Percentiles rank a stretch among this genome's conserved stretches.
Evolutionary conservation across 2,797 vertebrate species (phyloP).

Genomic region (Mus minutoides): DNA sequence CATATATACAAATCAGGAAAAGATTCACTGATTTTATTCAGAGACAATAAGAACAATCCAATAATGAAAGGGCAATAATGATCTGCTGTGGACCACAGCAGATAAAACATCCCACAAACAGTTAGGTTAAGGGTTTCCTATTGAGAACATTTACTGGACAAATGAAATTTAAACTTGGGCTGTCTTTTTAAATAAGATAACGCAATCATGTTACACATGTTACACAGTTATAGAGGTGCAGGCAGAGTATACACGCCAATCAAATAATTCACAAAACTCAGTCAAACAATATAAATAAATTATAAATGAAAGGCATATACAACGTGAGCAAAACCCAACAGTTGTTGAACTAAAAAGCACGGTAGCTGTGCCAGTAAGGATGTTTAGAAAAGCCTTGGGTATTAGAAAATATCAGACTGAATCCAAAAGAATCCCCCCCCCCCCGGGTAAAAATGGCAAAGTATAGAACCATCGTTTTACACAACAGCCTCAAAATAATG

Average conservation of each 20-base stretch:
- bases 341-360: constrained; percentile 1
- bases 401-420: constrained; percentile 74
- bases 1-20: constrained; percentile 58
- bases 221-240: constrained; percentile 9
- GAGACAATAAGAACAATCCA: constrained; percentile 55
- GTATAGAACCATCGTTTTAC: constrained; percentile 76
- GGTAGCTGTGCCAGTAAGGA: not conserved
- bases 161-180: constrained; percentile 49
- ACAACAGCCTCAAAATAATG: constrained; percentile 76
- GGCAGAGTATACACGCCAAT: not conserved
- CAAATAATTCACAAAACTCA: constrained; percentile 58
- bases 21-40: constrained; percentile 60
- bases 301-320: constrained; percentile 58
- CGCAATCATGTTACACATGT: constrained; percentile 6
- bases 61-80: constrained; percentile 23
- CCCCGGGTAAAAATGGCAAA: constrained; percentile 74
- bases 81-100: not conserved
- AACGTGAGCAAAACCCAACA: constrained; percentile 37
- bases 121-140: constrained; percentile 21
- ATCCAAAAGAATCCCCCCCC: constrained; percentile 64
- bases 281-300: constrained; percentile 73
- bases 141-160: constrained; percentile 5
- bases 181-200: constrained; percentile 18
- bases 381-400: constrained; percentile 67
- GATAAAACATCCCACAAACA: not conserved